Base-by-base conservation (phyloP, 2,888 invertebrate species). In the Pherbina coryleti region DNA sequence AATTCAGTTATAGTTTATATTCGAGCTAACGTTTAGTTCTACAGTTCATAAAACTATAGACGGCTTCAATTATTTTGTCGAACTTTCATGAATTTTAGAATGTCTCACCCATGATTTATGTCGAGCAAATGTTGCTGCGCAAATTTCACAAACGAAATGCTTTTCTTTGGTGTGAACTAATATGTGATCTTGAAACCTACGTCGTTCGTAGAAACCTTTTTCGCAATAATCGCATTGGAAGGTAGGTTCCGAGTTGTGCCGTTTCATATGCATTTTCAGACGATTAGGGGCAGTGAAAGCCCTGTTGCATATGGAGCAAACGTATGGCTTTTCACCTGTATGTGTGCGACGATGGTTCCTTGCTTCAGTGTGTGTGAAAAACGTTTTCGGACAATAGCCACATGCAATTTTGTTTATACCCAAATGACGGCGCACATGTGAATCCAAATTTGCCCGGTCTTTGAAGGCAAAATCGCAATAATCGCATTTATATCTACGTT, bases 131-230 rank as follows among this genome's bases (percentile, higher is more conserved):
- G 71, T 64, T 9, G 80, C 71, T 1, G 79, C 49, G 19, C 83
- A 83, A 5, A 79, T 14, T 0, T 19, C n/a, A 25, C 93, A 93
- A 80, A 91, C 91, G 86, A 92, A 92, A 0, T 78, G 81, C 51
- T 81, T 83, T 19, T 93, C 90, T 0, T 93, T 93, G 0, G 92
- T 91, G 82, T 94, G 93, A 0, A 91, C 90, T 5, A 85, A 85
- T 44, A 85, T 85, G 53, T 75, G 75, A 5, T 75, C 8, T 4
- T 66, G 14, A 19, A 51, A 34, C 11, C 74, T 69, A n/a, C 75
- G 76, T 14, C 37, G 66, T 25, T 77, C 72, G 25, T 60, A 73
- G 69, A 81, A 81, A 55, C 9, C 22, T 67, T 80, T 79, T 19
- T 79, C 80, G 66, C 81, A 81, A 25, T 72, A 72, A n/a, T 70